Percentiles rank a stretch among this genome's conserved stretches.
Conservation (phyloP, 2,113 vertebrate species). For the Athene cunicularia region DNA sequence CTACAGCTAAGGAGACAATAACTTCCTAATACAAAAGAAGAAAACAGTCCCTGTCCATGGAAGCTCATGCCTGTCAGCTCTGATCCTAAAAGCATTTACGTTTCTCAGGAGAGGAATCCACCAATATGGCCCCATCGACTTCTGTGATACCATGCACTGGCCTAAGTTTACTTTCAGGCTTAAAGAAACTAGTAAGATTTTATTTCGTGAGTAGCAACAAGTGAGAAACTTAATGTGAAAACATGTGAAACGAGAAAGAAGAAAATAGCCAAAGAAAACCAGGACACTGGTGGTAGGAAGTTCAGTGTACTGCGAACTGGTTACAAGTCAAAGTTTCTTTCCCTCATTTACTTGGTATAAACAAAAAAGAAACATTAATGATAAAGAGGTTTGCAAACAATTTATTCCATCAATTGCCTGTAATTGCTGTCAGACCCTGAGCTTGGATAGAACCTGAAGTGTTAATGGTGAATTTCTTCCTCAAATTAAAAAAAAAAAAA, state of each 20-base stretch:
- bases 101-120: neutral
- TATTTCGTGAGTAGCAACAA: constrained; percentile 11
- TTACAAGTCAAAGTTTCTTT: neutral
- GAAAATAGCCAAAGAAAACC: neutral
- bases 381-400: constrained; percentile 60
- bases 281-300: neutral
- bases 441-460: constrained; percentile 15
- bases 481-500: neutral
- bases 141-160: neutral
- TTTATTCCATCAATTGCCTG: constrained; percentile 27
- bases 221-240: neutral
- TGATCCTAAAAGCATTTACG: neutral
- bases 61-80: neutral
- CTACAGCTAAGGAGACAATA: neutral
- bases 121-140: neutral
- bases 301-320: neutral
- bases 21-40: neutral
- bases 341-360: neutral
- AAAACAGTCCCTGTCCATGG: neutral
- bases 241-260: neutral
- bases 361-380: neutral
- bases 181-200: neutral
- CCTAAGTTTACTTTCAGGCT: neutral
- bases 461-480: constrained; percentile 40
- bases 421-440: constrained; percentile 22